phyloP scores from a whole-genome alignment of 2,888 invertebrate genomes.

The Apantesis nais region DNA sequence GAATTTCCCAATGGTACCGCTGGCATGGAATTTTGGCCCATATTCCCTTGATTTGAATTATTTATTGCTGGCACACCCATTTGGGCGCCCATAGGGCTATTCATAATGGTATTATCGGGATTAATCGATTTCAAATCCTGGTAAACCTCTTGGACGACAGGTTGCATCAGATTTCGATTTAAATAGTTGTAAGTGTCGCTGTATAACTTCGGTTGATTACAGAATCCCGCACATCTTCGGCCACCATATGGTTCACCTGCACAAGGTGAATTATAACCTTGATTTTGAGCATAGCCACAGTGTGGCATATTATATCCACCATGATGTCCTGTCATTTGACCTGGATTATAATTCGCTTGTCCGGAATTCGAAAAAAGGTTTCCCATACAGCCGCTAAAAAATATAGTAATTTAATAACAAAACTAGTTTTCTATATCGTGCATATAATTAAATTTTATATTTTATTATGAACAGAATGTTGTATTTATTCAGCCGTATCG shows the following conservation, averaged over 20 bases:
- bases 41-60: constrained; percentile 31
- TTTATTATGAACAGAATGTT: too few relatives aligned
- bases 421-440: too few relatives aligned
- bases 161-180: constrained; percentile 74
- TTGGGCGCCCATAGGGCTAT: constrained; percentile 62
- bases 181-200: constrained; percentile 74
- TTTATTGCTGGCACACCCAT: constrained; percentile 57
- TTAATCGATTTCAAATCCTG: constrained; percentile 70
- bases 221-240: constrained; percentile 56
- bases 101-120: constrained; percentile 69
- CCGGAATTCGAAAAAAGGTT: constrained; percentile 68
- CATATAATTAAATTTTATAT: too few relatives aligned
- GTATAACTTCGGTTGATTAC: constrained; percentile 70
- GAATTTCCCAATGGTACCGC: constrained; percentile 32
- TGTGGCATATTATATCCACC: constrained; percentile 26
- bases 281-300: constrained; percentile 44
- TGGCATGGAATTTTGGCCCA: constrained; percentile 37
- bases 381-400: constrained; percentile 79
- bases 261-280: constrained; percentile 47
- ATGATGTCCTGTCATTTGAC: constrained; percentile 45
- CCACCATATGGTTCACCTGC: constrained; percentile 57
- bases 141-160: constrained; percentile 75
- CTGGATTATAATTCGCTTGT: constrained; percentile 43
- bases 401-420: neutral
- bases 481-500: too few relatives aligned